phyloP scores from a whole-genome alignment of 2,113 vertebrate genomes.

The Hypanus sabinus region DNA sequence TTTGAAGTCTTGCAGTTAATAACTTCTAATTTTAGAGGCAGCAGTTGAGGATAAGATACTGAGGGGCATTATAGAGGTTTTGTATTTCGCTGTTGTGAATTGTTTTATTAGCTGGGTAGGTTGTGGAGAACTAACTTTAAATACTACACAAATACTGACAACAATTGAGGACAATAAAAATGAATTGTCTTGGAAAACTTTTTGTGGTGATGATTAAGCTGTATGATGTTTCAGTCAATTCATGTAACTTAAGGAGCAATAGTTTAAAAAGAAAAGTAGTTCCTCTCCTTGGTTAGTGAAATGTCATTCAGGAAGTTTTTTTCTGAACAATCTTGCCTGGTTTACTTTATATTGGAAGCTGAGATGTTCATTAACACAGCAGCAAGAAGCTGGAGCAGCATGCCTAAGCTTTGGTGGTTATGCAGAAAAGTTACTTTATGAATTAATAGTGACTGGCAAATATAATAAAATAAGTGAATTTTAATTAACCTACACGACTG shows the following conservation, averaged over 20 bases:
- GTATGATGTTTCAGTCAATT: conserved; percentile 16
- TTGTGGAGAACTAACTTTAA: neutral
- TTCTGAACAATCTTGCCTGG: neutral
- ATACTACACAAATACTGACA: conserved; percentile 18
- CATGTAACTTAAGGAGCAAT: neutral
- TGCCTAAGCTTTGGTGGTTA: neutral
- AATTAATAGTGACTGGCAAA: neutral
- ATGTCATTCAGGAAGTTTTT: neutral
- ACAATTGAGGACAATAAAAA: conserved; percentile 11
- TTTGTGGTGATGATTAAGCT: neutral
- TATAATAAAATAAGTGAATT: neutral
- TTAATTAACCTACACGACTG: neutral
- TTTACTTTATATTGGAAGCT: neutral
- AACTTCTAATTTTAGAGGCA: conserved; percentile 24
- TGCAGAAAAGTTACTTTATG: neutral
- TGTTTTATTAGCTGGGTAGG: neutral
- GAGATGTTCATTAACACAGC: neutral
- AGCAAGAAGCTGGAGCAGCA: neutral
- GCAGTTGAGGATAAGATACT: conserved; percentile 7
- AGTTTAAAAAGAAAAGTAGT: neutral
- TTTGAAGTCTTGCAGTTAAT: conserved; percentile 25
- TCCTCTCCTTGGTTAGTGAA: neutral
- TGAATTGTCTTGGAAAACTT: neutral
- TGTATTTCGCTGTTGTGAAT: conserved; percentile 3
- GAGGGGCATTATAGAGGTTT: neutral